phyloP scores from a whole-genome alignment of 2,113 vertebrate species.

The Panthera leo region DNA sequence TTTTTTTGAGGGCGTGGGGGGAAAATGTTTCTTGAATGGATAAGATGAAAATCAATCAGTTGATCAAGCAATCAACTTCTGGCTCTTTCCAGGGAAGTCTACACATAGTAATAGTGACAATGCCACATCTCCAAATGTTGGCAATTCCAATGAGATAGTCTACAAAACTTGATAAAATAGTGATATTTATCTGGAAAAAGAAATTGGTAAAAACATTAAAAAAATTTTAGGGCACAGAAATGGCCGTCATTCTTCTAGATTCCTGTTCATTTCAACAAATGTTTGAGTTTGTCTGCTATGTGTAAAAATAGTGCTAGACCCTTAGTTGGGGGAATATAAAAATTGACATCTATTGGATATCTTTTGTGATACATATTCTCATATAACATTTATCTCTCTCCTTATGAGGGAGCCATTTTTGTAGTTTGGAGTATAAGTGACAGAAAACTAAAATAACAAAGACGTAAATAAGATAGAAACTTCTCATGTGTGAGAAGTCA shows the following conservation, averaged over 20 bases:
- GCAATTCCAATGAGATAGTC: not conserved
- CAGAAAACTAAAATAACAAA: not conserved
- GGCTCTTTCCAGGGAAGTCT: not conserved
- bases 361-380: not conserved
- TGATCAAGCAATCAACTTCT: not conserved
- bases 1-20: not conserved
- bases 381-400: not conserved
- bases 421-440: not conserved
- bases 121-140: not conserved
- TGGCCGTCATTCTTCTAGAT: not conserved
- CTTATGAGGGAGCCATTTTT: not conserved
- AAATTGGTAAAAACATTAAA: not conserved
- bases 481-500: not conserved
- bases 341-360: not conserved
- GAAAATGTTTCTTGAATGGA: not conserved
- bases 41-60: not conserved
- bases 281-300: not conserved
- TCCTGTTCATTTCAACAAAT: not conserved
- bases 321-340: not conserved
- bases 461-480: not conserved
- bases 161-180: not conserved
- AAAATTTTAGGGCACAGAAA: not conserved
- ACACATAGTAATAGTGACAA: not conserved
- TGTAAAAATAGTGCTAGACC: not conserved
- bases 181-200: not conserved